Evolutionary conservation across 2,888 invertebrate genomes (phyloP).

Genomic region (Aspidiotus destructor): DNA sequence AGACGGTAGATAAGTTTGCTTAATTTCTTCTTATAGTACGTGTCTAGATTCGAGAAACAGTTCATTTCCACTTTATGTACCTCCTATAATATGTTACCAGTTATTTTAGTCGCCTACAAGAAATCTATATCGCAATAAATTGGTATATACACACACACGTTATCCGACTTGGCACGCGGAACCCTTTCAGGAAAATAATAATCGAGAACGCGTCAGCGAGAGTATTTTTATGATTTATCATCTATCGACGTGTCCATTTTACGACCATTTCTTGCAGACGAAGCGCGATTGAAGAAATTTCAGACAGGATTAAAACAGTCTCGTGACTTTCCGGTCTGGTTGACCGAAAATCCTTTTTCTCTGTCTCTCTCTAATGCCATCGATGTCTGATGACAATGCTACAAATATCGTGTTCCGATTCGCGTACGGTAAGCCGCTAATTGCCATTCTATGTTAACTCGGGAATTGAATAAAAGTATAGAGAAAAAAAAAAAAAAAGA

Average conservation of each 20-base stretch:
- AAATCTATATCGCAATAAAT: too few species aligned
- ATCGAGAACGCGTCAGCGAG: too few species aligned
- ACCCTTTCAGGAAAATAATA: too few species aligned
- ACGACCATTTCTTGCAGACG: too few species aligned
- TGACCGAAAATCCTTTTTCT: background rate
- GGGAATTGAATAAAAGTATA: conserved; percentile 22
- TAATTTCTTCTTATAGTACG: conserved; percentile 4
- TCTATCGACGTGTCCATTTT: too few species aligned
- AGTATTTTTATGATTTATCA: too few species aligned
- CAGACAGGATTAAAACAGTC: background rate
- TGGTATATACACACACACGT: too few species aligned
- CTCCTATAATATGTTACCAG: too few species aligned
- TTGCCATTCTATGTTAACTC: conserved; percentile 26
- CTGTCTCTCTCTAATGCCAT: background rate
- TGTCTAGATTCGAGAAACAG: background rate
- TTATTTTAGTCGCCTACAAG: too few species aligned
- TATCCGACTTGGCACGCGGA: too few species aligned
- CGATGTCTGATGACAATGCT: background rate
- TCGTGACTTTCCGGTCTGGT: background rate
- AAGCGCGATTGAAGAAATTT: background rate
- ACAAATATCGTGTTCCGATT: background rate
- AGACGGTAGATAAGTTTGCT: background rate
- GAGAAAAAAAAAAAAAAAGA: conserved; percentile 1
- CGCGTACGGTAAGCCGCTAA: conserved; percentile 14
- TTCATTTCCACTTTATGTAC: background rate